Evolutionary conservation across 1,140 invertebrate genomes (phyloP).

Genomic region (Bombus confusus): DNA sequence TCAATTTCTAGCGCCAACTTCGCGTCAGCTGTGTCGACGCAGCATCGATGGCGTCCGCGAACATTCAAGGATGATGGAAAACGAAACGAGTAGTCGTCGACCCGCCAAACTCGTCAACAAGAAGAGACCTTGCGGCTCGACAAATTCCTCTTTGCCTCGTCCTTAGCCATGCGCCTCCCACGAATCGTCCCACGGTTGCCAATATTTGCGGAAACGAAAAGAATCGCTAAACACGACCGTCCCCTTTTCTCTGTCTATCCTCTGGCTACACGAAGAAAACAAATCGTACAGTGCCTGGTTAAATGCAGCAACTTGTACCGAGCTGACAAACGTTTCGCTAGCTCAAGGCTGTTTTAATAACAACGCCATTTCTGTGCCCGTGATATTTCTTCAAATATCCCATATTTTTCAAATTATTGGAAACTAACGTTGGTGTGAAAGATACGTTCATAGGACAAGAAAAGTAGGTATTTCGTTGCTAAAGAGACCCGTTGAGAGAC

Average conservation of each 20-base stretch:
- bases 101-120: conserved; percentile 9
- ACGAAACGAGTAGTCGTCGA: not conserved
- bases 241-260: not conserved
- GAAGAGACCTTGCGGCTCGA: not conserved
- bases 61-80: not conserved
- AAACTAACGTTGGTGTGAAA: no score
- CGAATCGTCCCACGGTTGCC: conserved; percentile 70
- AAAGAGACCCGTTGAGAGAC: no score
- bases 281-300: not conserved
- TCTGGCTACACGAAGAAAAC: not conserved
- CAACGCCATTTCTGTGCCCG: no score
- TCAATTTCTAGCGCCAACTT: not conserved
- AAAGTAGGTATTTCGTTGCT: no score
- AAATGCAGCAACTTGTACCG: not conserved
- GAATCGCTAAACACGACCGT: conserved; percentile 60
- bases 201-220: conserved; percentile 72
- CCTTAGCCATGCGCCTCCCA: conserved; percentile 34
- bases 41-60: not conserved
- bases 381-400: no score
- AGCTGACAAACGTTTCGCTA: not conserved
- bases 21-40: not conserved
- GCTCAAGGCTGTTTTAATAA: conserved; percentile 16
- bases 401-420: no score
- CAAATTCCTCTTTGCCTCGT: not conserved
- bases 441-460: no score